Evolutionary conservation across 2,797 vertebrate genomes (phyloP).

Genomic region (Zenarchopterus dispar): DNA sequence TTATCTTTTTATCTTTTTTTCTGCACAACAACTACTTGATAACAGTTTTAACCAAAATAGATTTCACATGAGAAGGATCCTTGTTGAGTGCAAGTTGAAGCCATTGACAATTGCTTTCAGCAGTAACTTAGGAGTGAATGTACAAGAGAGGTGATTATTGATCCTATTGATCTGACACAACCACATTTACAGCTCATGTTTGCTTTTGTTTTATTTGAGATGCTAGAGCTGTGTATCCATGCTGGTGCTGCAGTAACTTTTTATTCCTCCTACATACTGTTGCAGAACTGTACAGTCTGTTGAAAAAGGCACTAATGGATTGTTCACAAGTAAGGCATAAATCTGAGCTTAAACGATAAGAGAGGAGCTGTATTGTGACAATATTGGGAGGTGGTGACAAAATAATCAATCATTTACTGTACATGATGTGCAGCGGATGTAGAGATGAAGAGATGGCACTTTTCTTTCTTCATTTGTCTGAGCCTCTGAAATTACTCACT

Average conservation of each 20-base stretch:
- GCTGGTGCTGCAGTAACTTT: neutral
- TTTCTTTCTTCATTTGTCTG: slow-evolving; percentile 38
- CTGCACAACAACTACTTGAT: slow-evolving; percentile 1
- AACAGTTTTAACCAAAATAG: slow-evolving; percentile 16
- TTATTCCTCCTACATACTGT: slow-evolving; percentile 2
- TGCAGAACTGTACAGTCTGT: slow-evolving; percentile 30
- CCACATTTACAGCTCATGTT: slow-evolving; percentile 34
- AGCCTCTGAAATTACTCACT: slow-evolving; percentile 35
- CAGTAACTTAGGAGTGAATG: slow-evolving; percentile 47
- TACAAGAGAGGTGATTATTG: slow-evolving; percentile 52
- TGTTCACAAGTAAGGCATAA: slow-evolving; percentile 46
- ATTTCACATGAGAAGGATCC: slow-evolving; percentile 25
- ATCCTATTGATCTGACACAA: slow-evolving; percentile 45
- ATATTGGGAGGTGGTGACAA: slow-evolving; percentile 25
- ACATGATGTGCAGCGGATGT: slow-evolving; percentile 23
- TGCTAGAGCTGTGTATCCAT: slow-evolving; percentile 19
- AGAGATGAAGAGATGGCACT: slow-evolving; percentile 45
- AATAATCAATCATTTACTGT: slow-evolving; percentile 48
- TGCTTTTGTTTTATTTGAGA: slow-evolving; percentile 34
- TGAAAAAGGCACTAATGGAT: slow-evolving; percentile 21
- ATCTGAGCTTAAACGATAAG: slow-evolving; percentile 56
- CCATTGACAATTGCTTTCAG: slow-evolving; percentile 32
- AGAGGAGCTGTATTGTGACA: slow-evolving; percentile 41
- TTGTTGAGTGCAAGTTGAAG: slow-evolving; percentile 31
- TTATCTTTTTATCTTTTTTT: neutral